Base-by-base conservation (phyloP, 2,113 vertebrate species). In the Calypte anna region DNA sequence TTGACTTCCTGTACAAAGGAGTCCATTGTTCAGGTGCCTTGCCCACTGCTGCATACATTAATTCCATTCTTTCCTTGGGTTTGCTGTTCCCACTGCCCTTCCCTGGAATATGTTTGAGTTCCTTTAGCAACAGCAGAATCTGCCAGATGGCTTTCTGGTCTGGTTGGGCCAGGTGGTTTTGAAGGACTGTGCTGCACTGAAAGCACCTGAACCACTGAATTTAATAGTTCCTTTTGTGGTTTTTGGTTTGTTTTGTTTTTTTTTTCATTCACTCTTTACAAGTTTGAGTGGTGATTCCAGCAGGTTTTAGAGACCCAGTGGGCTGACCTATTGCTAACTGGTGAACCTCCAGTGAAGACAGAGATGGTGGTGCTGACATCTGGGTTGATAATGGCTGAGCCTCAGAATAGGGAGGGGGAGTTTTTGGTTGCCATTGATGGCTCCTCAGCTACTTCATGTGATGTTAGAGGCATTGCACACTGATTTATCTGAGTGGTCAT, bases 1-100 rank as follows among this genome's bases (percentile, higher is more conserved):
- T 85, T 81, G 78, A 77, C 72, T 69, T 44, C 40, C 69, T 8
- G 11, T 7, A 92, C 93, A 94, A 95, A 96, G 90, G 51, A 64
- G 23, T 1, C 86, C 8, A 80, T 91, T 91, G 92, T 86, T 9
- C 8, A 5, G 48, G 82, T 20, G 55, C 78, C 67, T 44, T 90
- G 19, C 86, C 74, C 79, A 27, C 51, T 14, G 67, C 82, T 46
- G 77, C 72, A n/a, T 40, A 27, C 88, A 46, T 63, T 84, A 23
- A 79, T 80, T n/a, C 85, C 57, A 14, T 72, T 55, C 69, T 76
- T 82, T 68, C 67, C 3, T 10, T 7, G 73, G 74, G 30, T 84
- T 82, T 86, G 90, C 88, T 46, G 58, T 86, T 86, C 89, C 57
- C 82, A 22, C 53, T 83, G 83, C 63, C 57, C 61, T 91, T 91